Percentiles rank a stretch among this genome's conserved stretches.
phyloP scores from a whole-genome alignment of 2,113 vertebrate species.

The Apeltes quadracus region DNA sequence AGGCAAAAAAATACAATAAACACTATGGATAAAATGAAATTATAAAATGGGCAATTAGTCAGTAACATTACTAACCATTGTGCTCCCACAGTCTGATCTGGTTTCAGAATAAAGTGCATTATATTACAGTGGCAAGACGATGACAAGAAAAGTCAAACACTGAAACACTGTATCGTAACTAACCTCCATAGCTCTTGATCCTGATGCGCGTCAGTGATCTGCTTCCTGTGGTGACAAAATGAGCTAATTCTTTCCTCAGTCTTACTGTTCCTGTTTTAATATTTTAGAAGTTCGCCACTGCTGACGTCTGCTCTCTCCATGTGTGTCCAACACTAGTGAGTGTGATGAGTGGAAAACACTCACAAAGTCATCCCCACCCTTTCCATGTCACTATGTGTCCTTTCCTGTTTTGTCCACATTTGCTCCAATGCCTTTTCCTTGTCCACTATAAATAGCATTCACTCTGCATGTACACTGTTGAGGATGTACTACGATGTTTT shows the following conservation, averaged over 20 bases:
- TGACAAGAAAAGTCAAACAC: not conserved
- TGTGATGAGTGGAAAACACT: constrained; percentile 71
- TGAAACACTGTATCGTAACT: constrained; percentile 35
- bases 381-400: constrained; percentile 62
- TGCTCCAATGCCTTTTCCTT: constrained; percentile 32
- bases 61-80: not conserved
- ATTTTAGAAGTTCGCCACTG: constrained; percentile 38
- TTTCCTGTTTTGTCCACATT: constrained; percentile 76
- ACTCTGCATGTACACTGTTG: not conserved
- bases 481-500: not conserved
- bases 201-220: constrained; percentile 28
- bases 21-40: not conserved
- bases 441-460: constrained; percentile 8
- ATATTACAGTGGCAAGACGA: not conserved
- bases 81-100: not conserved
- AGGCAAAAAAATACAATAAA: not conserved
- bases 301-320: constrained; percentile 24
- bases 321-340: constrained; percentile 42
- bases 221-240: constrained; percentile 10
- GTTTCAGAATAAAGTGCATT: not conserved
- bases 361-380: constrained; percentile 72
- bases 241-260: constrained; percentile 7
- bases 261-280: constrained; percentile 45
- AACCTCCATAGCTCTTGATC: constrained; percentile 70
- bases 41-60: not conserved